Evolutionary conservation across 2,888 invertebrate genomes (phyloP).

Genomic region (Tenthredo amoena): DNA sequence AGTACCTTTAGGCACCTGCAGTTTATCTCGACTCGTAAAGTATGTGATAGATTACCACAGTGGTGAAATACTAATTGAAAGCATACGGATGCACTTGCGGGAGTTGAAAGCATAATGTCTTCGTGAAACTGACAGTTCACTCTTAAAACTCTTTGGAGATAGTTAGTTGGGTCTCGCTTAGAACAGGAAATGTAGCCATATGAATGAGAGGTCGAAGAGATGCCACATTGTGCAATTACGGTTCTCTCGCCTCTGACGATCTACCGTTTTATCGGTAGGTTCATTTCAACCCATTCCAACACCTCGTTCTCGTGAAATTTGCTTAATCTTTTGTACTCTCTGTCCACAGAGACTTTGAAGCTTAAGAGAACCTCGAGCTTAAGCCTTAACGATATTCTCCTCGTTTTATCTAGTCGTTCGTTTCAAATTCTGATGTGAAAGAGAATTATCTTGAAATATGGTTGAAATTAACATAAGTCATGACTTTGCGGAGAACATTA

Average conservation of each 20-base stretch:
- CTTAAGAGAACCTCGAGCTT: no score
- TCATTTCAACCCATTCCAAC: background rate
- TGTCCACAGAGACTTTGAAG: no score
- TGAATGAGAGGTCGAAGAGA: background rate
- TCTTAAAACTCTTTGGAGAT: background rate
- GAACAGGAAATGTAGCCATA: background rate
- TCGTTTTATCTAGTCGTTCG: background rate
- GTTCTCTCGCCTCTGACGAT: background rate
- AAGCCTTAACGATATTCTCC: background rate
- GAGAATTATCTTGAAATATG: background rate
- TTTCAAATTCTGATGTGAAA: background rate
- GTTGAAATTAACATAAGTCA: background rate
- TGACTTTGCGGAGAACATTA: background rate
- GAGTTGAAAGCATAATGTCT: constrained; percentile 3
- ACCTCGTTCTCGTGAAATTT: background rate
- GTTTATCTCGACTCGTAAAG: background rate
- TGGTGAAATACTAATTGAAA: constrained; percentile 13
- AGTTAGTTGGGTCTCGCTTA: background rate
- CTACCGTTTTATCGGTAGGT: background rate
- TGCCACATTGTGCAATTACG: background rate
- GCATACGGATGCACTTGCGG: background rate
- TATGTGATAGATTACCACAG: background rate
- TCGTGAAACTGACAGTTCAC: constrained; percentile 1
- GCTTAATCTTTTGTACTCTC: background rate
- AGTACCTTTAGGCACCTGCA: background rate